Evolutionary conservation across 2,888 invertebrate species (phyloP).

Genomic region (Hyposoter dolosus): DNA sequence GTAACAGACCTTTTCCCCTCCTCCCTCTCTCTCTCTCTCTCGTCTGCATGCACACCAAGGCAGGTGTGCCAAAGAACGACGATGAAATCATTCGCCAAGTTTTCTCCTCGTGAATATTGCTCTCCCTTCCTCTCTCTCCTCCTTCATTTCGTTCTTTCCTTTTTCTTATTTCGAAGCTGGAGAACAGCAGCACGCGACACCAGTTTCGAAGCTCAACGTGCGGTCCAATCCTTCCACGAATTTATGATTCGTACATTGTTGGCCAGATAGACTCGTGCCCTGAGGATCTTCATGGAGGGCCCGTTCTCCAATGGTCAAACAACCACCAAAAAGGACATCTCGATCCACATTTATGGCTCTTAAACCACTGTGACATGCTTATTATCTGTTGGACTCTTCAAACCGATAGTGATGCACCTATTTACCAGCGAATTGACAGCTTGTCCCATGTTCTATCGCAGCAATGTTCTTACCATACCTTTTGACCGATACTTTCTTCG

Average conservation of each 20-base stretch:
- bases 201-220: constrained; percentile 61
- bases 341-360: constrained; percentile 61
- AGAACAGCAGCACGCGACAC: constrained; percentile 63
- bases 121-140: not conserved
- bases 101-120: constrained; percentile 51
- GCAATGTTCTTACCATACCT: not conserved
- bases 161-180: constrained; percentile 4
- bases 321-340: constrained; percentile 43
- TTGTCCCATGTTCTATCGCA: not conserved
- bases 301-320: constrained; percentile 28
- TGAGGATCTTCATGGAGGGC: constrained; percentile 18
- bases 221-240: constrained; percentile 67
- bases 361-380: constrained; percentile 42
- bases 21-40: constrained; percentile 1
- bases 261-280: constrained; percentile 54
- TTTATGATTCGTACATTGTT: constrained; percentile 67
- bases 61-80: constrained; percentile 55
- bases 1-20: constrained; percentile 26
- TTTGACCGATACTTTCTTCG: not conserved
- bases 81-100: constrained; percentile 59
- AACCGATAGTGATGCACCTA: not conserved
- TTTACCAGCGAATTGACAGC: constrained; percentile 4
- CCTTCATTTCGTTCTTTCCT: not conserved
- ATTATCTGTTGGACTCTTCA: not conserved
- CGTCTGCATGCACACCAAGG: constrained; percentile 7